A percentile compares a stretch with the other conserved stretches of the same genome.
Conservation (phyloP, 2,888 invertebrate species). For the Nephrotoma guestfalica region DNA sequence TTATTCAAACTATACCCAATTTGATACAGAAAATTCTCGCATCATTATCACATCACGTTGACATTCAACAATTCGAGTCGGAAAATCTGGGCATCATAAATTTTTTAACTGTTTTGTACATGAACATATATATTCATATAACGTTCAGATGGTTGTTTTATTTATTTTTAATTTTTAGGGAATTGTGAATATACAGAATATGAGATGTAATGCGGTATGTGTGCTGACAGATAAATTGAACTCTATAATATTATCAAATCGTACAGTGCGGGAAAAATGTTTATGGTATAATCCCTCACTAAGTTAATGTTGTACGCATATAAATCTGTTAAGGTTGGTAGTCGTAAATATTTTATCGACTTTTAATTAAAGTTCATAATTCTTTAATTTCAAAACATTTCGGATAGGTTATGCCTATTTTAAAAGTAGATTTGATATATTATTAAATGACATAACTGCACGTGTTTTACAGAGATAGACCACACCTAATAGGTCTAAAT, state of each 20-base stretch:
- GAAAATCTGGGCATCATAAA: neutral
- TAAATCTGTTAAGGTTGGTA: neutral
- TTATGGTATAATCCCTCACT: neutral
- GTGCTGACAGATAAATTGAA: neutral
- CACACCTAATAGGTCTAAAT: no score
- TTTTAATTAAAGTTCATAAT: neutral
- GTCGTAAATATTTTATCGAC: neutral
- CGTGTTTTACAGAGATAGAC: neutral
- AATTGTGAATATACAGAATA: neutral
- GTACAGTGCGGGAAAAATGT: neutral
- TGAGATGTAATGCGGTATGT: neutral
- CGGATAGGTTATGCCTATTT: neutral
- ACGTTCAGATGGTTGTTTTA: neutral
- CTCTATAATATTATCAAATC: neutral
- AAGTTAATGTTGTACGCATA: neutral
- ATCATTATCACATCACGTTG: neutral
- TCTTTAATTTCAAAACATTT: neutral
- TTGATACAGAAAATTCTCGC: neutral
- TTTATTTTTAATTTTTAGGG: neutral
- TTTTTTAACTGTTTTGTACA: neutral
- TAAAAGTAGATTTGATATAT: neutral
- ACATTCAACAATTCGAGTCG: neutral
- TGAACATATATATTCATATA: neutral
- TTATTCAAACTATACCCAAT: neutral
- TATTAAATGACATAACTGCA: neutral